Evolutionary conservation across 2,113 vertebrate genomes (phyloP), one percentile per base, ranked within the genome.

Genomic region (Proteles cristata): DNA sequence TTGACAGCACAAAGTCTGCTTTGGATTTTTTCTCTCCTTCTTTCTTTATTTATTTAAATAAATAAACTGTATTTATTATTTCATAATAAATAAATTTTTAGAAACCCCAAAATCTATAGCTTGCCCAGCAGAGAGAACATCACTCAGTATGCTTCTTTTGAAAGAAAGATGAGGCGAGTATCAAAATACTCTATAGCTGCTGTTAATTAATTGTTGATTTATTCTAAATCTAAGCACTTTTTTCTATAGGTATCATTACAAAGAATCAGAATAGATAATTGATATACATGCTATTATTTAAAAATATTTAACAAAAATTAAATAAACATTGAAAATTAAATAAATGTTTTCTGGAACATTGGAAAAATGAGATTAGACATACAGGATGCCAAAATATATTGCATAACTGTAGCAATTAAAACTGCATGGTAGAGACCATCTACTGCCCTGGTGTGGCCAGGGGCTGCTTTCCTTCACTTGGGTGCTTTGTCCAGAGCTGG

Each of bases 401-500:
- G 33, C 5, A n/a, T 50, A 7, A 4, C 5, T 58, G 11, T 14
- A 33, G 17, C 61, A 90, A 86, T 55, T 85, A 71, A 63, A 73
- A 79, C 12, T 23, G 1, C 15, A 0, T 8, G 45, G 16, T 48
- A 16, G 43, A 63, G 23, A 63, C 21, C 26, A 50, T 65, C 28
- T 4, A 4, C 11, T 48, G 65, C 16, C 9, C 11, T 23, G 15
- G 68, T 12, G 15, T 98, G 98, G 97, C 96, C 35, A 1, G 97
- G 96, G 7, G 73, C 96, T 93, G 85, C 98, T 7, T 99, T 99
- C 81, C 98, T 98, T 28, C 98, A 99, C 98, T 0, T 98, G 99
- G 35, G 97, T 98, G n/a, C 96, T 26, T 28, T 76, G 25, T 45
- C 43, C 73, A 2, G 43, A 48, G 43, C 39, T 45, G 73, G 98